Percentiles rank a stretch among this genome's conserved stretches.
phyloP scores from a whole-genome alignment of 2,797 vertebrate species.

The Malurus leucopterus region DNA sequence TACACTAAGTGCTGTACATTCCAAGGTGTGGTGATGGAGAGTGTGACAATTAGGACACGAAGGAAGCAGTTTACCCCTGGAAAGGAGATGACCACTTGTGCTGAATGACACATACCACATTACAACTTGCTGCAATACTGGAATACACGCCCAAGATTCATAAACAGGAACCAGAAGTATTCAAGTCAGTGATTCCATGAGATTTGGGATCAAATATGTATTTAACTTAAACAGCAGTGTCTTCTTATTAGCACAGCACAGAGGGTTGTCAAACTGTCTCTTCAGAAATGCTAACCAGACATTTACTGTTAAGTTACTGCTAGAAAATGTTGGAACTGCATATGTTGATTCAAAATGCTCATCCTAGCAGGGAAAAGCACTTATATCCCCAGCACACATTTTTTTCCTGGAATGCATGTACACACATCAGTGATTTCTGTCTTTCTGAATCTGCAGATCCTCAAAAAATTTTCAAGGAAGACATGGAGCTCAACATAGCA shows the following conservation, averaged over 20 bases:
- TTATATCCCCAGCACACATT: background rate
- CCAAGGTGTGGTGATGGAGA: background rate
- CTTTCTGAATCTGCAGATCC: slow-evolving; percentile 8
- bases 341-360: slow-evolving; percentile 45
- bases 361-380: slow-evolving; percentile 27
- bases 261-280: slow-evolving; percentile 32
- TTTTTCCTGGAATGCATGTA: slow-evolving; percentile 20
- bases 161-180: background rate
- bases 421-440: background rate
- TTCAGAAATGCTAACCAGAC: slow-evolving; percentile 43
- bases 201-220: background rate
- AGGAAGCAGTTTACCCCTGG: background rate
- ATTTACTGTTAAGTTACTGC: slow-evolving; percentile 31
- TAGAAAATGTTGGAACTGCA: slow-evolving; percentile 10
- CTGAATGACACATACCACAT: background rate
- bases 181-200: background rate
- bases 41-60: background rate
- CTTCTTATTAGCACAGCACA: slow-evolving; percentile 9
- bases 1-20: background rate
- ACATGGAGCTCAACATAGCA: background rate
- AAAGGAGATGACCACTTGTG: background rate
- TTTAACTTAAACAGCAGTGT: slow-evolving; percentile 4
- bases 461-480: background rate
- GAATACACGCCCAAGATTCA: background rate
- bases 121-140: background rate